These are phyloP conservation scores for Crotalus helleri DNA, from an alignment of 2,113 vertebrate genomes.

Conservation along the genomic window DNA sequence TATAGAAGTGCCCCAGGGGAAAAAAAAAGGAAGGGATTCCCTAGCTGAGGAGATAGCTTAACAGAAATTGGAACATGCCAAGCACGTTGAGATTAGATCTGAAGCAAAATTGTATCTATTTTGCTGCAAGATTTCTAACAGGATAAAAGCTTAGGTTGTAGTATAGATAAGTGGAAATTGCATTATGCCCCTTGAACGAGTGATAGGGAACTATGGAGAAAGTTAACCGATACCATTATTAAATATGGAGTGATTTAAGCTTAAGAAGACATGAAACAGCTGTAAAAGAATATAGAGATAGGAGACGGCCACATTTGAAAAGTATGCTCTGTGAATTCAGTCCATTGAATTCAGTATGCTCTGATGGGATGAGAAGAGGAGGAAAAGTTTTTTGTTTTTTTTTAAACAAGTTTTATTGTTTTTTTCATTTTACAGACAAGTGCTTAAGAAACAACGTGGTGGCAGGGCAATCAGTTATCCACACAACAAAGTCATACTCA, in stretches of 20 bases:
- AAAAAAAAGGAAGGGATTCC: neutral
- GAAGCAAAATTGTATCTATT: neutral
- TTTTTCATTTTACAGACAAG: too few species aligned
- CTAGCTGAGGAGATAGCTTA: neutral
- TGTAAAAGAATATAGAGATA: neutral
- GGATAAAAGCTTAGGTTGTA: neutral
- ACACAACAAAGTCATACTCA: too few species aligned
- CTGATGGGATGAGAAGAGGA: neutral
- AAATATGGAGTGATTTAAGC: neutral
- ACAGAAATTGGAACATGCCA: neutral
- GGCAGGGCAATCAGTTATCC: too few species aligned
- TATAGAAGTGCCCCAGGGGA: neutral
- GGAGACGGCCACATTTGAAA: neutral
- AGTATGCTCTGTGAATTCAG: neutral
- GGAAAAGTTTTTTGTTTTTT: neutral
- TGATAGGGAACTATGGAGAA: neutral
- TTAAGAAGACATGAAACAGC: neutral
- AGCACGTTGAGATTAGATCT: neutral
- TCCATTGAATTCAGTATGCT: neutral
- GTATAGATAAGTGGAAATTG: neutral
- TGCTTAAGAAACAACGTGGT: too few species aligned
- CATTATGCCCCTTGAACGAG: neutral
- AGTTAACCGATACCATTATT: neutral
- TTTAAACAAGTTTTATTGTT: too few species aligned
- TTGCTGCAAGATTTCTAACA: neutral